Evolutionary conservation across 30 jellyfish, hydroid and myxozoan genomes (phyloP).

Genomic region (Catostylus mosaicus): DNA sequence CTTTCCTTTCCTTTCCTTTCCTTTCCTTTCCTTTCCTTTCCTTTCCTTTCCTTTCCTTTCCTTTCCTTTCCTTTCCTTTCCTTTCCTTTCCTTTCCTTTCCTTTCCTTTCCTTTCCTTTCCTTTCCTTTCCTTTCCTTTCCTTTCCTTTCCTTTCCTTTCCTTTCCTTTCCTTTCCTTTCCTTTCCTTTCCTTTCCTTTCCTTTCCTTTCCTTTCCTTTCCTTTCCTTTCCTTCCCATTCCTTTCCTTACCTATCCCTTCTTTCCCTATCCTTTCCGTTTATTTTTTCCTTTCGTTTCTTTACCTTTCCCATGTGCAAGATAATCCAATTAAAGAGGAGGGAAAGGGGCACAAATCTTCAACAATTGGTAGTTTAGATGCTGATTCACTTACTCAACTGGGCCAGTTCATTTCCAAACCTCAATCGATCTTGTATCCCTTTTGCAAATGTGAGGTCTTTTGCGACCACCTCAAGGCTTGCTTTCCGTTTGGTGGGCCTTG

Average conservation of each 20-base stretch:
- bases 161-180: too few relatives aligned
- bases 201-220: not conserved
- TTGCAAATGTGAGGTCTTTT: conserved; percentile 58
- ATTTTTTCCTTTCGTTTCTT: too few relatives aligned
- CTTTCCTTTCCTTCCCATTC: not conserved
- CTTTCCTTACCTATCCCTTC: not conserved
- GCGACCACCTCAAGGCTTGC: conserved; percentile 61
- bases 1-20: not conserved
- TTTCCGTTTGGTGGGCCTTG: conserved; percentile 47
- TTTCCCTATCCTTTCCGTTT: too few relatives aligned
- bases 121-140: too few relatives aligned
- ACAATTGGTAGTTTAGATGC: too few relatives aligned
- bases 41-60: not conserved
- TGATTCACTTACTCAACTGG: conserved; percentile 71
- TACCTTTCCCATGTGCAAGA: too few relatives aligned
- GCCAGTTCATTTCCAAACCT: conserved; percentile 91
- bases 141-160: too few relatives aligned
- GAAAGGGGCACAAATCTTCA: too few relatives aligned
- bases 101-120: too few relatives aligned
- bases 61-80: not conserved
- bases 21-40: not conserved
- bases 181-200: not conserved
- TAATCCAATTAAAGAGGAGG: too few relatives aligned
- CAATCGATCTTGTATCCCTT: conserved; percentile 85
- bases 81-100: too few relatives aligned